Evolutionary conservation across 2,797 vertebrate species (phyloP).

Genomic region (Rhinophrynus dorsalis): DNA sequence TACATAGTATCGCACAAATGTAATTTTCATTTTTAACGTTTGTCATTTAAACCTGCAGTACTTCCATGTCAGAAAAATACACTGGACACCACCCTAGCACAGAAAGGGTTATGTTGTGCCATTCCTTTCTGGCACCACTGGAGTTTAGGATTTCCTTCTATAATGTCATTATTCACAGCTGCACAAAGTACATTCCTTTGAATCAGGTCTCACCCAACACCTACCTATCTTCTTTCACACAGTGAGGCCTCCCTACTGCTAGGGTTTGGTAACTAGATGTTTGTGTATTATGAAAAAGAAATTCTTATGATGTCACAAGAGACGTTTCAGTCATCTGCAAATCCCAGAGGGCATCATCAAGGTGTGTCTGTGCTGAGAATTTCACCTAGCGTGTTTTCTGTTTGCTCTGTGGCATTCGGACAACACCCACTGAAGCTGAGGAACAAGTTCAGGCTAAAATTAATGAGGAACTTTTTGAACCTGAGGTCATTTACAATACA

Average conservation of each 20-base stretch:
- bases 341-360: slow-evolving; percentile 50
- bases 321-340: slow-evolving; percentile 20
- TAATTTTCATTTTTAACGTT: too few relatives aligned
- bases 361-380: slow-evolving; percentile 48
- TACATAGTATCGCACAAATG: too few relatives aligned
- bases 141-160: too few relatives aligned
- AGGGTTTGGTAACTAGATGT: slow-evolving; percentile 45
- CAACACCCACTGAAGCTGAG: slow-evolving; percentile 31
- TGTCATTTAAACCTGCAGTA: too few relatives aligned
- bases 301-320: slow-evolving; percentile 40
- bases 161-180: slow-evolving; percentile 7
- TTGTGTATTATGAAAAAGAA: slow-evolving; percentile 45
- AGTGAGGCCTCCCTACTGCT: slow-evolving; percentile 38
- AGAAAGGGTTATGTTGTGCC: too few relatives aligned
- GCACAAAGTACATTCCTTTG: slow-evolving; percentile 29
- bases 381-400: slow-evolving; percentile 52
- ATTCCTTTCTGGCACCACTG: too few relatives aligned
- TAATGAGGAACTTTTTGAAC: slow-evolving; percentile 30
- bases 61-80: too few relatives aligned
- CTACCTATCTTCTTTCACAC: slow-evolving; percentile 20
- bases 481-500: slow-evolving; percentile 44
- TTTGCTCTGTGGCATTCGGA: slow-evolving; percentile 39
- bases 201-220: slow-evolving; percentile 22
- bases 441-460: slow-evolving; percentile 45
- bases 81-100: too few relatives aligned